Percentiles rank a stretch among this genome's conserved stretches.
These are phyloP conservation scores for Aplochiton taeniatus DNA, from an alignment of 2,797 vertebrate genomes.

Conservation along the genomic window DNA sequence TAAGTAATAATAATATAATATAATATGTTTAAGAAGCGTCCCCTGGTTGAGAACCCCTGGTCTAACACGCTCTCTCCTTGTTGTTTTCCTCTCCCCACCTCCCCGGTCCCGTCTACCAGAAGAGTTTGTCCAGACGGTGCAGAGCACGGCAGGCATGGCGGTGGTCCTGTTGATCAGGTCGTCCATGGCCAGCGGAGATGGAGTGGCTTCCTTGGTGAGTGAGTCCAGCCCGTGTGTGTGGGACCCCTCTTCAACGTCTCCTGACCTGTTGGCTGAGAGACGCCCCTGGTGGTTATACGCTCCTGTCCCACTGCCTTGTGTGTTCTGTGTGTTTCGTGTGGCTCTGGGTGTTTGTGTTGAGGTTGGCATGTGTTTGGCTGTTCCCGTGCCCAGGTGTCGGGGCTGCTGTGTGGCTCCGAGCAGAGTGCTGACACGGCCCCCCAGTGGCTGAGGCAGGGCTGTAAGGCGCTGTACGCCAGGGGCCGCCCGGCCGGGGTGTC, in stretches of 20 bases:
- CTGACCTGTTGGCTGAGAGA: too few relatives aligned
- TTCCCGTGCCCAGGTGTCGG: slow-evolving; percentile 81
- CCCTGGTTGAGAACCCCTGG: too few relatives aligned
- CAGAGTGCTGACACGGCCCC: slow-evolving; percentile 59
- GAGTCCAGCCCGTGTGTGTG: background rate
- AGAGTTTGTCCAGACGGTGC: slow-evolving; percentile 86
- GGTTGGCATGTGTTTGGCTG: too few relatives aligned
- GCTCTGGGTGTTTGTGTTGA: background rate
- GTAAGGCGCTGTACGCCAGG: slow-evolving; percentile 66
- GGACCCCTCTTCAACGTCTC: background rate
- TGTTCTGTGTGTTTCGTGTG: background rate
- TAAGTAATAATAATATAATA: too few relatives aligned
- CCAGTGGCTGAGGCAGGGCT: slow-evolving; percentile 78
- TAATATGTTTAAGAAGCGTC: too few relatives aligned
- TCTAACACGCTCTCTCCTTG: background rate
- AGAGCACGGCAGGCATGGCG: slow-evolving; percentile 90
- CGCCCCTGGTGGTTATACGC: too few relatives aligned
- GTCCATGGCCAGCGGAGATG: slow-evolving; percentile 78
- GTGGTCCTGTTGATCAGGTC: slow-evolving; percentile 82
- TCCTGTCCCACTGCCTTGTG: too few relatives aligned
- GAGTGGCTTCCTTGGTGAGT: slow-evolving; percentile 84
- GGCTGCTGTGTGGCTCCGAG: slow-evolving; percentile 70
- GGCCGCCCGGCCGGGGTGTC: slow-evolving; percentile 68
- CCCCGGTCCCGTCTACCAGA: slow-evolving; percentile 60
- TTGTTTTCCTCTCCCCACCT: background rate